Base-by-base conservation (phyloP, 2,888 invertebrate genomes). In the Polietes domitor region DNA sequence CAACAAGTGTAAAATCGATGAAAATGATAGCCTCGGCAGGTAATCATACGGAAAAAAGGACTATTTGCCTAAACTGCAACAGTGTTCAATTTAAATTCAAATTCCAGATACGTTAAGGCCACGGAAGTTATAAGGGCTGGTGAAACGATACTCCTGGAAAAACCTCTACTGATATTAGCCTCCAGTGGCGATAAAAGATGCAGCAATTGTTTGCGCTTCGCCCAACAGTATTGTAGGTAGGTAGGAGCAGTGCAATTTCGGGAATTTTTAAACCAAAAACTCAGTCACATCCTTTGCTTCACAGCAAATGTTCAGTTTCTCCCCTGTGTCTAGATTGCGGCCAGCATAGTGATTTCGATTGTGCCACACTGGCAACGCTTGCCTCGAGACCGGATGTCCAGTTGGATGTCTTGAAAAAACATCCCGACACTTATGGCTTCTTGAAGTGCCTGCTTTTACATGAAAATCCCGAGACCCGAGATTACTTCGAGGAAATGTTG, bases 101-200 rank as follows among this genome's bases (percentile, higher is more conserved):
- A 70, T 41, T 73, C 71, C 88, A 94, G 94, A 88, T 94, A 93
- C 88, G 87, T 94, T 77, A 92, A 93, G 43, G 94, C 95, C 12
- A 90, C 92, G 0, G 91, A 91, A 80, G 93, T 93, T 86, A 90
- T 95, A 28, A 93, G 92, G 83, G 91, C 93, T 0, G 94, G 94
- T 0, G 94, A 95, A 87, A 92, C 92, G 2, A 90, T 95, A 24
- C 87, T 95, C 0, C 87, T 92, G 17, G 94, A 95, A 87, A 90
- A 92, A 77, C 94, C 95, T 0, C 91, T 93, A 28, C 89, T 94
- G 1, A 88, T 95, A 75, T 93, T 94, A 2, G 94, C 95, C 43
- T 83, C 87, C 12, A 72, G 77, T 5, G 85, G 85, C 2, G 91
- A 90, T 55, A 86, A 87, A 41, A 89, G 91, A 3, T 95, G 95